A percentile compares a stretch with the other conserved stretches of the same genome.
phyloP scores from a whole-genome alignment of 2,888 invertebrate genomes.

The Sipunculus nudus region DNA sequence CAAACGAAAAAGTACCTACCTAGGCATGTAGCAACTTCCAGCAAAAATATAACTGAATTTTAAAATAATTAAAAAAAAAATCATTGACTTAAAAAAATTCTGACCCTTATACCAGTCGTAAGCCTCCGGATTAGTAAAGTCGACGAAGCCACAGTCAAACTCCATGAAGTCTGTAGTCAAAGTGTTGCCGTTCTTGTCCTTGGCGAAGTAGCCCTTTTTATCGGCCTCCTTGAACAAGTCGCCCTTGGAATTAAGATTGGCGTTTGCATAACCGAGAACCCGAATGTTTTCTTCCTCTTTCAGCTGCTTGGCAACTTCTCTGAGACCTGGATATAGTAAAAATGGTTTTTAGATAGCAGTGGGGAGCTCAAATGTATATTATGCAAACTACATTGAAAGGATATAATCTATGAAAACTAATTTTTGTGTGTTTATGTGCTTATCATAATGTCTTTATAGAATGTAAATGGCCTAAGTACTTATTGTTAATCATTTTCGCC shows the following conservation, averaged over 20 bases:
- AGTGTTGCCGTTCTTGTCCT: slow-evolving; percentile 42
- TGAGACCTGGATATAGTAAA: slow-evolving; percentile 42
- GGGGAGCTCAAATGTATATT: too few relatives aligned
- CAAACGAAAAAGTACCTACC: too few relatives aligned
- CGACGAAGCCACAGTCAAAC: slow-evolving; percentile 53
- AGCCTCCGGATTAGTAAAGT: slow-evolving; percentile 53
- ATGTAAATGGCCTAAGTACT: too few relatives aligned
- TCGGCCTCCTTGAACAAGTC: slow-evolving; percentile 47
- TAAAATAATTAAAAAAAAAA: too few relatives aligned
- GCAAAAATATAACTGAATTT: too few relatives aligned
- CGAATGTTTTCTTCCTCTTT: slow-evolving; percentile 43
- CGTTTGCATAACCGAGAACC: slow-evolving; percentile 56
- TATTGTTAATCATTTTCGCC: too few relatives aligned
- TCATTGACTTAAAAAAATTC: too few relatives aligned
- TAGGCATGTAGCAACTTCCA: too few relatives aligned
- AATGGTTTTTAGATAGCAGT: background rate
- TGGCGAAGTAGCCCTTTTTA: slow-evolving; percentile 45
- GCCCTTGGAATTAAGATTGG: slow-evolving; percentile 50
- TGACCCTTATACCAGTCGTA: slow-evolving; percentile 57
- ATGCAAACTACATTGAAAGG: too few relatives aligned
- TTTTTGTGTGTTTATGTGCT: too few relatives aligned
- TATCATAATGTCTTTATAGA: too few relatives aligned
- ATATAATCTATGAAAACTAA: too few relatives aligned
- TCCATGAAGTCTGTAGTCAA: slow-evolving; percentile 52
- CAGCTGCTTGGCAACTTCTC: slow-evolving; percentile 34